A percentile compares a stretch with the other conserved stretches of the same genome.
Evolutionary conservation across 23 tunicate genomes (phyloP).

Genomic region (Clavelina lepadiformis): DNA sequence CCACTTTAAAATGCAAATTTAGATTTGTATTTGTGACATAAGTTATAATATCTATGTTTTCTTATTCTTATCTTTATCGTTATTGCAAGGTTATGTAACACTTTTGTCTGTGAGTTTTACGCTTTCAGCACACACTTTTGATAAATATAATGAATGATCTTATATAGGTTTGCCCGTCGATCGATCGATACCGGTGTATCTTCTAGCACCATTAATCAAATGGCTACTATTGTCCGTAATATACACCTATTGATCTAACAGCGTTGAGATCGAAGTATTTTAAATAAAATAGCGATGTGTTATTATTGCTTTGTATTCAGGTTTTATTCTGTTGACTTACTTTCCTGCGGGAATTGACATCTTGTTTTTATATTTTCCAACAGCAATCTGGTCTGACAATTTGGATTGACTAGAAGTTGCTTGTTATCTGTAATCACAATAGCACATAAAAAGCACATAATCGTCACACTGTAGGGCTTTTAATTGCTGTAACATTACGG

Average conservation of each 20-base stretch:
- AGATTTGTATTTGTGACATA: background rate
- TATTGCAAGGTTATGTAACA: background rate
- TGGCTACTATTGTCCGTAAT: too few relatives aligned
- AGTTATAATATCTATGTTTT: background rate
- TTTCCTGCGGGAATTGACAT: constrained; percentile 57
- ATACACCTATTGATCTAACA: too few relatives aligned
- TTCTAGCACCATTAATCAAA: too few relatives aligned
- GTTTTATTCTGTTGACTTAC: constrained; percentile 13
- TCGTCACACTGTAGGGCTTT: background rate
- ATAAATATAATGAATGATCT: too few relatives aligned
- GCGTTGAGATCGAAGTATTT: too few relatives aligned
- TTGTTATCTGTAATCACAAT: constrained; percentile 34
- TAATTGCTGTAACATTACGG: too few relatives aligned
- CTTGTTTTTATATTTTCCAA: constrained; percentile 63
- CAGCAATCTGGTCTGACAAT: constrained; percentile 52
- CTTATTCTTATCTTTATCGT: background rate
- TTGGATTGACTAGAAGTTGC: constrained; percentile 58
- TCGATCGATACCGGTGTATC: too few relatives aligned
- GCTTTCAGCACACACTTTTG: too few relatives aligned
- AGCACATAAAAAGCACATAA: background rate
- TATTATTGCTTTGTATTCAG: too few relatives aligned
- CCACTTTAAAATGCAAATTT: constrained; percentile 36
- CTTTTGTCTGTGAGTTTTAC: too few relatives aligned
- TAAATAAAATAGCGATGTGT: too few relatives aligned
- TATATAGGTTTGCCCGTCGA: too few relatives aligned